Evolutionary conservation across 2,113 vertebrate species (phyloP).

Genomic region (Athene cunicularia): DNA sequence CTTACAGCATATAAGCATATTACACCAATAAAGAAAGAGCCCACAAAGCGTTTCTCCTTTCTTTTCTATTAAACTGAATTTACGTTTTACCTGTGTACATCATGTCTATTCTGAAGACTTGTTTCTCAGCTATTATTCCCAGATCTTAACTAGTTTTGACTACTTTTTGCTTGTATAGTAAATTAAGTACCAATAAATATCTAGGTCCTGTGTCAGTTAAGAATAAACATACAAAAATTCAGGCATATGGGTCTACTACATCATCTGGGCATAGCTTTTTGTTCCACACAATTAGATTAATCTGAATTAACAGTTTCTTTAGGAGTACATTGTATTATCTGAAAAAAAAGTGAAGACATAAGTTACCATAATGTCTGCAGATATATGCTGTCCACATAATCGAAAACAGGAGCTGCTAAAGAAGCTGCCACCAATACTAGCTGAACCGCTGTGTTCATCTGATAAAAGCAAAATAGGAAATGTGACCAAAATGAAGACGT

Average conservation of each 20-base stretch:
- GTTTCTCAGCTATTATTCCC: not conserved
- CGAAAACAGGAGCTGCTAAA: constrained; percentile 93
- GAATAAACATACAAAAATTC: not conserved
- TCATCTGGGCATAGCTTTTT: not conserved
- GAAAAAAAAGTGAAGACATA: not conserved
- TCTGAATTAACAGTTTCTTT: not conserved
- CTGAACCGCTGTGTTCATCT: constrained; percentile 96
- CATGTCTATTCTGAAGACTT: not conserved
- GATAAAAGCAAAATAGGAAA: not conserved
- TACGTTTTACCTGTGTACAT: not conserved
- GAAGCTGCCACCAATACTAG: constrained; percentile 93
- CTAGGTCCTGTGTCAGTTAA: not conserved
- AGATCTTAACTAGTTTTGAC: not conserved
- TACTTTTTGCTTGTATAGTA: not conserved
- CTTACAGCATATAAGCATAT: not conserved
- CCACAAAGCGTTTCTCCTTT: not conserved
- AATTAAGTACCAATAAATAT: not conserved
- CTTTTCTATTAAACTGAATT: not conserved
- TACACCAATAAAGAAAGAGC: not conserved
- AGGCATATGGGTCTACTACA: not conserved
- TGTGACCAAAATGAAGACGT: not conserved
- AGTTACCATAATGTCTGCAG: constrained; percentile 93
- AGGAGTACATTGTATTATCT: not conserved
- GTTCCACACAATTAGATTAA: not conserved
- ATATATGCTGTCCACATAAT: constrained; percentile 90